These are phyloP conservation scores for Diogma glabrata DNA, from an alignment of 2,888 invertebrate species.

Conservation along the genomic window DNA sequence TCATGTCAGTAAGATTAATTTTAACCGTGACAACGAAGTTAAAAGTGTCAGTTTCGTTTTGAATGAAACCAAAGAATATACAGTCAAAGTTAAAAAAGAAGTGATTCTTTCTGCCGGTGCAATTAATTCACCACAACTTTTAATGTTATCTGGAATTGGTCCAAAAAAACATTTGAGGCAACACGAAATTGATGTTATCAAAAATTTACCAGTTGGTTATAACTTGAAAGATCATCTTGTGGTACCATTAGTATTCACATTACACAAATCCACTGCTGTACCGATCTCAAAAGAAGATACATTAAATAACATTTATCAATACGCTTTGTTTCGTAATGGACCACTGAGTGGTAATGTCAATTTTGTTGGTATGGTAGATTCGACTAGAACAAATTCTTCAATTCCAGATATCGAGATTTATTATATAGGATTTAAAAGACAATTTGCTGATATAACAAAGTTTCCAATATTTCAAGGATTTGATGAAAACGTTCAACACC, in stretches of 20 bases:
- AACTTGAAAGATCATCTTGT: conserved; percentile 72
- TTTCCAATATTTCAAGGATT: conserved; percentile 25
- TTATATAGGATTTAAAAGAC: conserved; percentile 29
- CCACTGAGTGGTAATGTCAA: conserved; percentile 32
- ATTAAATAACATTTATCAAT: conserved; percentile 32
- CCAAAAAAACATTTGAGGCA: conserved; percentile 22
- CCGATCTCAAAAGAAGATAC: conserved; percentile 14
- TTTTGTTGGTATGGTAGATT: conserved; percentile 21
- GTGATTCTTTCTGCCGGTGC: conserved; percentile 30
- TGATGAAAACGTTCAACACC: not conserved
- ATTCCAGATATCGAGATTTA: conserved; percentile 42
- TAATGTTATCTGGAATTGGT: conserved; percentile 33
- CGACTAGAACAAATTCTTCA: conserved; percentile 26
- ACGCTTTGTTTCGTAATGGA: conserved; percentile 40
- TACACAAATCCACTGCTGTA: conserved; percentile 29
- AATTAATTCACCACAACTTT: conserved; percentile 29
- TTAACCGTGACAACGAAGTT: conserved; percentile 10
- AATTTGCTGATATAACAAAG: conserved; percentile 23
- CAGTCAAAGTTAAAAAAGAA: conserved; percentile 23
- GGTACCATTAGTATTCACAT: conserved; percentile 31
- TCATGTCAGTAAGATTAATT: conserved; percentile 16
- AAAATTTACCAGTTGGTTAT: conserved; percentile 45
- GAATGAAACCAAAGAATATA: conserved; percentile 13
- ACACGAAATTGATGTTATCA: conserved; percentile 22
- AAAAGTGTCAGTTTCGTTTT: conserved; percentile 14